phyloP scores from a whole-genome alignment of 2,797 vertebrate species.

The Steatocranus sp. region DNA sequence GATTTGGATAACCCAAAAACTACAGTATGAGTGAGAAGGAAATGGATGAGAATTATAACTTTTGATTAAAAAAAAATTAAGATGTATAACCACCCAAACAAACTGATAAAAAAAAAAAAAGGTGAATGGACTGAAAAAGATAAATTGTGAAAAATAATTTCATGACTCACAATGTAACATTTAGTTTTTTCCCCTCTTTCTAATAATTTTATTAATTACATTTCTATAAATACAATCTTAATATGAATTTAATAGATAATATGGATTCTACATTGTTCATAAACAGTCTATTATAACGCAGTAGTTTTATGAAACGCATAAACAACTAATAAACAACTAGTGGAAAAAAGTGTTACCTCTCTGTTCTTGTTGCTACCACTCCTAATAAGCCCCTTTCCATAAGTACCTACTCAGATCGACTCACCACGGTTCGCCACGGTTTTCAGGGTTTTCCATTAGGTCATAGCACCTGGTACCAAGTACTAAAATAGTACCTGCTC shows the following conservation, averaged over 20 bases:
- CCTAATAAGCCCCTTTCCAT: background rate
- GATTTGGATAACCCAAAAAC: background rate
- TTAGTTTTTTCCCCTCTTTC: accelerated
- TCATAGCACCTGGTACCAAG: background rate
- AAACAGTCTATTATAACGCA: accelerated
- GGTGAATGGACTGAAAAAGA: background rate
- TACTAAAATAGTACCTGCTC: background rate
- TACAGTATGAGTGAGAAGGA: accelerated
- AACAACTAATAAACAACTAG: background rate
- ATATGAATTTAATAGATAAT: accelerated
- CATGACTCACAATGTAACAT: background rate
- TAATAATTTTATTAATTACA: background rate
- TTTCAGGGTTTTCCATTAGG: background rate
- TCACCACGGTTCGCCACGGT: accelerated
- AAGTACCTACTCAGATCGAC: accelerated
- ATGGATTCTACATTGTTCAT: accelerated
- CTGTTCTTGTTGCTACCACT: background rate
- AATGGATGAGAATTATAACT: background rate
- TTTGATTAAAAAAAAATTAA: background rate
- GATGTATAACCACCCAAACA: background rate
- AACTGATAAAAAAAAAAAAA: background rate
- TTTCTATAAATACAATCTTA: accelerated
- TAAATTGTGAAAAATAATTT: background rate
- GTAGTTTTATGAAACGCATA: accelerated
- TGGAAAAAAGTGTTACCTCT: background rate